Evolutionary conservation across 2,797 vertebrate genomes (phyloP).

Genomic region (Lerista edwardsae): DNA sequence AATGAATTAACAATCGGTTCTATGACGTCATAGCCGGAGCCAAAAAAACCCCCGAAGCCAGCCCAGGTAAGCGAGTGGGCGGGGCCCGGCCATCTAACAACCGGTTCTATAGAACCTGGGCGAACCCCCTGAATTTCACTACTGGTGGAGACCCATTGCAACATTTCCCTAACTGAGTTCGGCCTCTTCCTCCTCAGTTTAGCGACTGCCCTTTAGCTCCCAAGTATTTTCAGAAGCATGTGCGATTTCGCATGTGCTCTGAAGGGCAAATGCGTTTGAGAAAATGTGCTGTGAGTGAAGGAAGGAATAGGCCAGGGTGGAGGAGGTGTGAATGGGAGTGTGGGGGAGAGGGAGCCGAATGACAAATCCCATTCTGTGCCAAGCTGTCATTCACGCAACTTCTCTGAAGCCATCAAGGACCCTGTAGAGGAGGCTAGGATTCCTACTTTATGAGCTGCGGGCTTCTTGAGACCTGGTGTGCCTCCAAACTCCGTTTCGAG

Average conservation of each 20-base stretch:
- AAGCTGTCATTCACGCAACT: not conserved
- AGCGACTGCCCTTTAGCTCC: not conserved
- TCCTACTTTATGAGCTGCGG: not conserved
- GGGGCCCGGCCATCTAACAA: no score
- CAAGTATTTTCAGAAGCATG: not conserved
- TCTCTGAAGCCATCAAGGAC: not conserved
- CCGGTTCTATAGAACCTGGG: no score
- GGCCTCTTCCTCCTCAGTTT: not conserved
- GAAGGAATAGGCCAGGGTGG: not conserved
- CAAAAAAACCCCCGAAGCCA: no score
- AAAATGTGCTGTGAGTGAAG: slow-evolving; percentile 2
- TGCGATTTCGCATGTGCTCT: not conserved
- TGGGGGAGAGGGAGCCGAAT: not conserved
- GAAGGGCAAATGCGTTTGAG: not conserved
- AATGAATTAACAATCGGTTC: no score
- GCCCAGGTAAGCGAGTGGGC: no score
- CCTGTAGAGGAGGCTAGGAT: not conserved
- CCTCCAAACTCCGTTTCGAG: not conserved
- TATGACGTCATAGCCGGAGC: no score
- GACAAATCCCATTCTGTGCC: not conserved
- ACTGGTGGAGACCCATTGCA: no score
- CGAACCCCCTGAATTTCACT: no score
- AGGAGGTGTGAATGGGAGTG: slow-evolving; percentile 12
- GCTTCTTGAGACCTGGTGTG: no score
- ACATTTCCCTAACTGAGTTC: not conserved